Evolutionary conservation across 1,140 invertebrate species (phyloP).

Genomic region (Xylocopa sonorina): DNA sequence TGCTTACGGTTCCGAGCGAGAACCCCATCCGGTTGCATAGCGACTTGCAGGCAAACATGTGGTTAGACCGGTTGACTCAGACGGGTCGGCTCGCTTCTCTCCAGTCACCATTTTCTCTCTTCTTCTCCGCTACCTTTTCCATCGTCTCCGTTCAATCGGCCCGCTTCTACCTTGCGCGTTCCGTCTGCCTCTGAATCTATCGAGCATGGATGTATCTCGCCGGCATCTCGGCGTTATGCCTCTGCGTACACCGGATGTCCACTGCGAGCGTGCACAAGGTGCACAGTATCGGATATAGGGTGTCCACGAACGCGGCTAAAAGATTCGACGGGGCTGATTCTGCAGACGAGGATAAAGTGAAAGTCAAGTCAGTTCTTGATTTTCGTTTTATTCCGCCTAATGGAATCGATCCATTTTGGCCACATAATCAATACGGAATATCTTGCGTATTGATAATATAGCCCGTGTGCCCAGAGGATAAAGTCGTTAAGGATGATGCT

Average conservation of each 20-base stretch:
- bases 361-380: too few relatives aligned
- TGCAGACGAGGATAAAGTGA: too few relatives aligned
- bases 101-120: constrained; percentile 14
- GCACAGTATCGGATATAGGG: too few relatives aligned
- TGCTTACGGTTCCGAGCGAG: constrained; percentile 69
- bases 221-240: constrained; percentile 17
- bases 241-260: not conserved
- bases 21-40: constrained; percentile 66
- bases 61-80: constrained; percentile 74
- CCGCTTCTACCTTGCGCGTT: not conserved
- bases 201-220: constrained; percentile 32
- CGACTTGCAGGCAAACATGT: constrained; percentile 70
- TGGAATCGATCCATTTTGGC: too few relatives aligned
- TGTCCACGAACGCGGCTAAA: too few relatives aligned
- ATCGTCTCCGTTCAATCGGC: not conserved
- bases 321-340: too few relatives aligned
- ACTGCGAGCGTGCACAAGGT: not conserved
- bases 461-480: not conserved
- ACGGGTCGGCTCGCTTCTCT: constrained; percentile 65
- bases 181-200: constrained; percentile 14
- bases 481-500: not conserved
- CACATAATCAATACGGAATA: too few relatives aligned
- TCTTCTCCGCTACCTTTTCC: not conserved
- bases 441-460: too few relatives aligned
- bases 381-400: too few relatives aligned